phyloP scores from a whole-genome alignment of 2,113 vertebrate species.

The Pachyramphus minor region DNA sequence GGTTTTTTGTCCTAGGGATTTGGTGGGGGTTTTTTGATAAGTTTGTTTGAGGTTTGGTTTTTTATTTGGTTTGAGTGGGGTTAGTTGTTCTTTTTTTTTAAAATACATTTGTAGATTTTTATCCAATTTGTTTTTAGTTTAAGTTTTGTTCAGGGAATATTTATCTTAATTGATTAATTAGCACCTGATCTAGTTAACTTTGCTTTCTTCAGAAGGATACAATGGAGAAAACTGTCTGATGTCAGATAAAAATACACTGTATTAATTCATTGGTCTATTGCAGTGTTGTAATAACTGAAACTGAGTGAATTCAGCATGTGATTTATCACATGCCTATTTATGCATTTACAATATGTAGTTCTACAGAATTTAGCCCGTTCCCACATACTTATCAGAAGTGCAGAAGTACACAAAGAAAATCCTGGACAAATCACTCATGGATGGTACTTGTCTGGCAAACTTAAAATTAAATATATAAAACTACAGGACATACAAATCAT shows the following conservation, averaged over 20 bases:
- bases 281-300: neutral
- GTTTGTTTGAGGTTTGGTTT: accelerated
- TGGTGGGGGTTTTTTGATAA: accelerated
- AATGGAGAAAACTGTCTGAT: neutral
- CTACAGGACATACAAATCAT: neutral
- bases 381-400: neutral
- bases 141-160: neutral
- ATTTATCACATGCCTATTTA: neutral
- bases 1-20: neutral
- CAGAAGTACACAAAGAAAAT: neutral
- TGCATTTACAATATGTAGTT: neutral
- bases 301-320: neutral
- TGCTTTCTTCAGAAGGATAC: neutral
- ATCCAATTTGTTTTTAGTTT: neutral
- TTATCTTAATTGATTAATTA: neutral
- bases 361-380: neutral
- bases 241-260: neutral
- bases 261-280: neutral
- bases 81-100: accelerated
- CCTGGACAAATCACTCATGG: neutral
- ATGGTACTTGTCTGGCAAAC: neutral
- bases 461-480: neutral
- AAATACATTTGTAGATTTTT: neutral
- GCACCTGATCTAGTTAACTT: neutral
- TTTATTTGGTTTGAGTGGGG: accelerated